phyloP scores from a whole-genome alignment of 2,113 vertebrate genomes.

The Pleuronectes platessa region DNA sequence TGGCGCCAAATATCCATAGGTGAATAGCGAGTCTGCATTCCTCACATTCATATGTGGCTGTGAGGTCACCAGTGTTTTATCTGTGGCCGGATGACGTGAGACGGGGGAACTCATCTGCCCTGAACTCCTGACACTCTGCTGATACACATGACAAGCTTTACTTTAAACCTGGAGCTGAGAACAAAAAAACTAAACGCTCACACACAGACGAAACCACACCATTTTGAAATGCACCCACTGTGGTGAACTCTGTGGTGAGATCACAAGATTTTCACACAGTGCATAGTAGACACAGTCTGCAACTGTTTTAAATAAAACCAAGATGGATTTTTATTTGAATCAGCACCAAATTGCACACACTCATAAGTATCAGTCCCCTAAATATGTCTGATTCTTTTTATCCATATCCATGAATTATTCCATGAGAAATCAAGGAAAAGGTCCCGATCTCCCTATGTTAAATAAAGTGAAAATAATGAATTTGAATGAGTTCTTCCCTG shows the following conservation, averaged over 20 bases:
- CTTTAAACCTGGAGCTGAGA: not conserved
- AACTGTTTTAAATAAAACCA: not conserved
- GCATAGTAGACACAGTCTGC: not conserved
- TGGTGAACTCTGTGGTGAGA: not conserved
- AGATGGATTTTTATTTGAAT: no score
- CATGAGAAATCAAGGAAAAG: no score
- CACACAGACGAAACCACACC: not conserved
- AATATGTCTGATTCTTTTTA: no score
- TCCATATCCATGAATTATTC: no score
- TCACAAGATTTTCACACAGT: not conserved
- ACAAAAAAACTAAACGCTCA: no score
- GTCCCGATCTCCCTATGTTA: no score
- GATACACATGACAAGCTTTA: not conserved
- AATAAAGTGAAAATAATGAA: no score
- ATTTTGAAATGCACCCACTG: not conserved
- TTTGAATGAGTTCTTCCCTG: no score
- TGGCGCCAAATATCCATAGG: constrained; percentile 13
- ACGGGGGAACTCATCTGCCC: not conserved
- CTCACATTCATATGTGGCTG: constrained; percentile 34
- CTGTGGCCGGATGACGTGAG: not conserved
- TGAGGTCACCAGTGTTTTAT: constrained; percentile 2
- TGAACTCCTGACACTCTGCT: not conserved
- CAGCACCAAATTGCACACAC: no score
- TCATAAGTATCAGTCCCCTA: no score
- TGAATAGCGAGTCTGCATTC: constrained; percentile 44